Evolutionary conservation across 2,888 invertebrate genomes (phyloP).

Genomic region (Catonia carolina): DNA sequence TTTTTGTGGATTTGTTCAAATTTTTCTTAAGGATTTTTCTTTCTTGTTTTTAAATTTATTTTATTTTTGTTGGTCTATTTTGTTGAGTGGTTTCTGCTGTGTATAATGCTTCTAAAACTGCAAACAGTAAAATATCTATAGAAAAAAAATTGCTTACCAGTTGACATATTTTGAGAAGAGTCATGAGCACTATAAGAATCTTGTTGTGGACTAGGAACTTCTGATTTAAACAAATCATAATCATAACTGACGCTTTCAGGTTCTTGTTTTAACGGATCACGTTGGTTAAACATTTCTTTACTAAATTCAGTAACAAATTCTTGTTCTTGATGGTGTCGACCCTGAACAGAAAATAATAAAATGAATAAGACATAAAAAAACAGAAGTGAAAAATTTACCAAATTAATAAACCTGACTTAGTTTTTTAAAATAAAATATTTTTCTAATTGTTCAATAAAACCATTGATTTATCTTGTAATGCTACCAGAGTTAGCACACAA

Average conservation of each 20-base stretch:
- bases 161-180: constrained; percentile 18
- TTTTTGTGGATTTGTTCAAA: too few relatives aligned
- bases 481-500: too few relatives aligned
- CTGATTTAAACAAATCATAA: constrained; percentile 26
- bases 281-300: constrained; percentile 42
- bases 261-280: neutral
- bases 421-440: too few relatives aligned
- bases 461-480: too few relatives aligned
- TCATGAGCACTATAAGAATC: constrained; percentile 7
- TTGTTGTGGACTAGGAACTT: constrained; percentile 17
- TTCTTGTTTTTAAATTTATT: too few relatives aligned
- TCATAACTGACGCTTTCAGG: constrained; percentile 22
- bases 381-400: neutral
- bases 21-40: too few relatives aligned
- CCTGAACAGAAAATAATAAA: constrained; percentile 10
- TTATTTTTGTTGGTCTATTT: too few relatives aligned
- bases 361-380: neutral
- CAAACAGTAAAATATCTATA: too few relatives aligned
- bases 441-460: too few relatives aligned
- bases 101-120: too few relatives aligned
- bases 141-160: constrained; percentile 19
- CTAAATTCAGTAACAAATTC: constrained; percentile 53
- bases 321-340: constrained; percentile 10
- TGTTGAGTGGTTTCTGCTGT: too few relatives aligned
- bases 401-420: neutral